phyloP scores from a whole-genome alignment of 2,888 invertebrate genomes.

The Acleris sparsana region DNA sequence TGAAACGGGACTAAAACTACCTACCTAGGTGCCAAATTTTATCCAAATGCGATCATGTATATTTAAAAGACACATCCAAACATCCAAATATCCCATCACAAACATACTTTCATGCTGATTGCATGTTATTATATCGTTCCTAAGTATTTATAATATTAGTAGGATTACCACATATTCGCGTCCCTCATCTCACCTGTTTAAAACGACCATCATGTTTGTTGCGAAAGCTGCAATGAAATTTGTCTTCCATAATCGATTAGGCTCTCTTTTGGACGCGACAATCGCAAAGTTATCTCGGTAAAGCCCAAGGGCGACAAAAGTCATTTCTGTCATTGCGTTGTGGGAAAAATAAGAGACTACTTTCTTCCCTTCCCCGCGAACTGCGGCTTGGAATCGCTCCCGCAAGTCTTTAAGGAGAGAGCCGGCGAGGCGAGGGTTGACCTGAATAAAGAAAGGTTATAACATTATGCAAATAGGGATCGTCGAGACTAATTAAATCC shows the following conservation, averaged over 20 bases:
- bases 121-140: no score
- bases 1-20: no score
- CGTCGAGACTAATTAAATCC: no score
- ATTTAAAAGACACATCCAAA: no score
- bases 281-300: slow-evolving; percentile 80
- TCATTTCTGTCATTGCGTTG: slow-evolving; percentile 80
- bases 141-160: no score
- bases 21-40: no score
- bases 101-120: neutral
- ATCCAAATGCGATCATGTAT: no score
- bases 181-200: slow-evolving; percentile 80
- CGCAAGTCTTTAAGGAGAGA: slow-evolving; percentile 85
- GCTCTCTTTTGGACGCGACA: slow-evolving; percentile 79
- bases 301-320: slow-evolving; percentile 84
- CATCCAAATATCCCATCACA: neutral
- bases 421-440: slow-evolving; percentile 78
- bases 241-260: slow-evolving; percentile 83
- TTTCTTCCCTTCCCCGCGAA: slow-evolving; percentile 52
- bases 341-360: slow-evolving; percentile 86
- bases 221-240: slow-evolving; percentile 86
- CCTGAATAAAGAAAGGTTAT: neutral
- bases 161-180: no score
- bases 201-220: slow-evolving; percentile 86
- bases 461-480: neutral
- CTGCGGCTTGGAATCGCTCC: slow-evolving; percentile 60